Evolutionary conservation across 2,888 invertebrate species (phyloP).

Genomic region (Bursaphelenchus okinawaensis): DNA sequence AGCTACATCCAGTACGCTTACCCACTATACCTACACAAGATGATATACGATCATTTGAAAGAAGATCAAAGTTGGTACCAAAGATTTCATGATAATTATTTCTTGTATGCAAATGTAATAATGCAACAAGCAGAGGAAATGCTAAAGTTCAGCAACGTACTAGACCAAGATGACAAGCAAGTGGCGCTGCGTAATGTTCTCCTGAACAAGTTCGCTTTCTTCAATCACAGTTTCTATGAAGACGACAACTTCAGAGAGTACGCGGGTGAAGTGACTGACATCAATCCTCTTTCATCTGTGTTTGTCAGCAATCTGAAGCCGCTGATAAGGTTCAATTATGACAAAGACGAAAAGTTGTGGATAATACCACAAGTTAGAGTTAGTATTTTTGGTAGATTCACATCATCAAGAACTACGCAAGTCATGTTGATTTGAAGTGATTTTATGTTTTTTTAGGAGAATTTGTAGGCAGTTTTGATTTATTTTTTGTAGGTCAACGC

Average conservation of each 20-base stretch:
- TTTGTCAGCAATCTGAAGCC: not conserved
- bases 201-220: not conserved
- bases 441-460: no score
- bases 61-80: not conserved
- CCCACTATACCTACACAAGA: not conserved
- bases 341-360: not conserved
- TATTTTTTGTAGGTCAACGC: no score
- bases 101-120: not conserved
- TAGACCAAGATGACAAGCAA: not conserved
- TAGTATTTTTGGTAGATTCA: not conserved
- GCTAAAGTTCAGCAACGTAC: not conserved
- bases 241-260: not conserved
- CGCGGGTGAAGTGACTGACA: not conserved
- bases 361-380: not conserved
- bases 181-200: not conserved
- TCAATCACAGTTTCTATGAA: not conserved
- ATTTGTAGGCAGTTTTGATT: no score
- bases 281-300: not conserved
- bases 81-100: not conserved
- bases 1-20: not conserved
- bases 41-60: not conserved
- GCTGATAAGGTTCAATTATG: not conserved
- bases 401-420: not conserved
- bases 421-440: not conserved
- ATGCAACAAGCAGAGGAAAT: not conserved